Evolutionary conservation across 1,140 invertebrate species (phyloP), one percentile per base, ranked within the genome.

Genomic region (Himalopsyche phryganea): DNA sequence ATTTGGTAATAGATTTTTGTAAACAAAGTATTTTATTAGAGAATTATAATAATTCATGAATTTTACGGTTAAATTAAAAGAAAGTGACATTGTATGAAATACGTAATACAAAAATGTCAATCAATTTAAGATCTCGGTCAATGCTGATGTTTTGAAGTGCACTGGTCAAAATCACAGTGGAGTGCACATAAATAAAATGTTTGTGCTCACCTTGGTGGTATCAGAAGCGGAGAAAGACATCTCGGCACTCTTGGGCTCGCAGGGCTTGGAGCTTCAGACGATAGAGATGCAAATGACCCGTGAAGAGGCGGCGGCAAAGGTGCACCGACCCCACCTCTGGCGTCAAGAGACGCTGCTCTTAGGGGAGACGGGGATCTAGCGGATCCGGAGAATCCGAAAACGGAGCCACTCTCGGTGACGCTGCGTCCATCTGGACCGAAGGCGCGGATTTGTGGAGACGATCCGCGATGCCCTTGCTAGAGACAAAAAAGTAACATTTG

Each of bases 391-490:
- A 71, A 77, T 0, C 83, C 79, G 63, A 67, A 4, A 66, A 67
- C 7, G 74, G 82, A 60, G 73, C 83, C 60, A 74, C 83, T 46
- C 81, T 84, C 64, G 75, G 89, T 63, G 77, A 83, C 69, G 69
- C 67, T 78, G 11, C 85, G 81, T 6, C 87, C 87, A 65, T 89
- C 86, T 0, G 87, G 87, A 17, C 84, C 86, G 58, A 86, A 89
- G 0, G 87, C 85, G 56, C 86, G 79, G 52, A 91, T 90, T 61
- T 89, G 87, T 0, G 88, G 87, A 0, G 88, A 89, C 0, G 87
- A 87, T 1, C 86, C 85, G n/a, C 87, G 83, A 65, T 87, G 85
- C 62, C 81, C 81, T 75, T 83, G 28, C 48, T 50, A 17, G n/a
- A 36, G 32, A 14, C 1, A 36, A 50, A 35, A 49, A 49, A 33